These are phyloP conservation scores for Calliopum simillimum DNA, from an alignment of 2,888 invertebrate species.

Conservation along the genomic window DNA sequence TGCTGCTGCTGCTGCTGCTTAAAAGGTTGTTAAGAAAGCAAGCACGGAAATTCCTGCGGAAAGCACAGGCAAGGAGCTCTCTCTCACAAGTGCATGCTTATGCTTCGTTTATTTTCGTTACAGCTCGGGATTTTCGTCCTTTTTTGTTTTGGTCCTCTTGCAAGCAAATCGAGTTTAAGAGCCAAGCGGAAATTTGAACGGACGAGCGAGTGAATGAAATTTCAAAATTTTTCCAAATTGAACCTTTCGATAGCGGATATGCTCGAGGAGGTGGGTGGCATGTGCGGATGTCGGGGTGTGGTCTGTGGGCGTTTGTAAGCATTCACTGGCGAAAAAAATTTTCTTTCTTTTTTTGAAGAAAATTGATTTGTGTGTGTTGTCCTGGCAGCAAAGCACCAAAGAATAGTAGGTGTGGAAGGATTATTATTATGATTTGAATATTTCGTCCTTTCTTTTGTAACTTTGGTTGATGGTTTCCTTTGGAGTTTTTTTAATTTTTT, in stretches of 20 bases:
- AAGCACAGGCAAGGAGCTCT: slow-evolving; percentile 16
- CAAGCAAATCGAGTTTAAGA: slow-evolving; percentile 7
- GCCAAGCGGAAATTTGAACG: slow-evolving; percentile 34
- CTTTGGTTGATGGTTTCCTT: not conserved
- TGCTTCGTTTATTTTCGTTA: slow-evolving; percentile 44
- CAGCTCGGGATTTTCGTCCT: slow-evolving; percentile 19
- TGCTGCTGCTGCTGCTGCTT: slow-evolving; percentile 23
- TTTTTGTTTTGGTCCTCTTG: not conserved
- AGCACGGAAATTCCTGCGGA: slow-evolving; percentile 35
- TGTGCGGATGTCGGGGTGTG: not conserved
- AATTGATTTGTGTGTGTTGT: slow-evolving; percentile 29
- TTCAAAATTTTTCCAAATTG: slow-evolving; percentile 34
- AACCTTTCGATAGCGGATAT: slow-evolving; percentile 19
- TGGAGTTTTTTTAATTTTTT: not conserved
- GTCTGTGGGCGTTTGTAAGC: not conserved
- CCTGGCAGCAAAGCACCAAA: not conserved
- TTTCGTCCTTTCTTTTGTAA: slow-evolving; percentile 24
- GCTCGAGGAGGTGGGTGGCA: not conserved
- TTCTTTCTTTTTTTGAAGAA: slow-evolving; percentile 22
- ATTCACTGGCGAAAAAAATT: not conserved
- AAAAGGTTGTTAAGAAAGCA: slow-evolving; percentile 28
- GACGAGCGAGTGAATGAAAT: slow-evolving; percentile 33
- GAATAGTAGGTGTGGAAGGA: slow-evolving; percentile 28
- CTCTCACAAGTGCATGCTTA: slow-evolving; percentile 31
- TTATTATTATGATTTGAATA: slow-evolving; percentile 37